Percentiles rank a stretch among this genome's conserved stretches.
Conservation (phyloP, 2,888 invertebrate species). For the Acanthosepion lycidas region DNA sequence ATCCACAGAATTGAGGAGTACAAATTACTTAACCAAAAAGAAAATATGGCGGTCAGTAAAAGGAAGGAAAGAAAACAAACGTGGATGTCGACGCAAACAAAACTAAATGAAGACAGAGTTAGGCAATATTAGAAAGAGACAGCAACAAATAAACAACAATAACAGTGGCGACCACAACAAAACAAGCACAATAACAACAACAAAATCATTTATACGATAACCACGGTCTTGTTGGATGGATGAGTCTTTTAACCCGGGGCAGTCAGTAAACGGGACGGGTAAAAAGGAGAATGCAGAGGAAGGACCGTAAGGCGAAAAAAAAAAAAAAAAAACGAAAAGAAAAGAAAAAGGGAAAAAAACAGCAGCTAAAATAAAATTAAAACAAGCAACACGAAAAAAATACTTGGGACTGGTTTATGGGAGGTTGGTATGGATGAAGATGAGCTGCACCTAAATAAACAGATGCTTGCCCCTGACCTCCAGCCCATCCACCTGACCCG, state of each 20-base stretch:
- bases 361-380: not conserved
- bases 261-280: not conserved
- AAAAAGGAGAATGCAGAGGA: constrained; percentile 3
- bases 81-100: not conserved
- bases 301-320: not conserved
- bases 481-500: not conserved
- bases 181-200: not conserved
- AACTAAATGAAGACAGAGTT: not conserved
- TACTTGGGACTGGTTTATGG: not conserved
- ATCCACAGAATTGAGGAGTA: too few relatives aligned
- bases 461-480: constrained; percentile 9
- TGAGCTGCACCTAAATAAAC: constrained; percentile 2
- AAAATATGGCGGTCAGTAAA: too few relatives aligned
- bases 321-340: not conserved
- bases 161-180: constrained; percentile 1
- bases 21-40: too few relatives aligned
- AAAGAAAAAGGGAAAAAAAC: not conserved
- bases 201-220: not conserved
- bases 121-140: not conserved
- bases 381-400: not conserved
- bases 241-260: not conserved
- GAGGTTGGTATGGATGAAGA: constrained; percentile 21
- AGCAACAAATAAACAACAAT: not conserved
- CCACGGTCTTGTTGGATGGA: not conserved
- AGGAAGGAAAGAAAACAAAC: not conserved